Percentiles rank a stretch among this genome's conserved stretches.
These are phyloP conservation scores for Rhabdophis nuchalis DNA, from an alignment of 2,797 vertebrate species.

Conservation along the genomic window DNA sequence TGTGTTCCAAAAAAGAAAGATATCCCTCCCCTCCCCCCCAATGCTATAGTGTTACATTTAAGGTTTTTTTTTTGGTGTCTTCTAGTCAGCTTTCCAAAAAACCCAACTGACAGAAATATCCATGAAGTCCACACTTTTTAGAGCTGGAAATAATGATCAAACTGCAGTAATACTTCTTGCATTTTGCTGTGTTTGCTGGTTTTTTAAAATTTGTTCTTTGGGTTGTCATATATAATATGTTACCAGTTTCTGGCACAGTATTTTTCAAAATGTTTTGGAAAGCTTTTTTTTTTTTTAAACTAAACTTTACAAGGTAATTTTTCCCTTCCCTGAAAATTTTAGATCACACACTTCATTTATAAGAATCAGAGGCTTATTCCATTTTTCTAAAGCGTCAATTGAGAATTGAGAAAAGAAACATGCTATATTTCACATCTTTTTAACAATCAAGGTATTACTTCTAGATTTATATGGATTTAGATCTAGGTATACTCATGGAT, in stretches of 20 bases:
- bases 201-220: not conserved
- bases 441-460: not conserved
- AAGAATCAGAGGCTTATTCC: not conserved
- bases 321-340: not conserved
- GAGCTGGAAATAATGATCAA: not conserved
- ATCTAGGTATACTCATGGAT: not conserved
- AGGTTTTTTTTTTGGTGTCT: not conserved
- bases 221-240: not conserved
- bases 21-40: fast-evolving
- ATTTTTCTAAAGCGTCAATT: not conserved
- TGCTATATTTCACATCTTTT: not conserved
- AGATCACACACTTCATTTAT: not conserved
- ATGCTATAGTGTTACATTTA: not conserved
- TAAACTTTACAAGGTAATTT: not conserved
- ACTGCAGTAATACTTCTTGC: not conserved
- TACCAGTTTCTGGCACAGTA: not conserved
- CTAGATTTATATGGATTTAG: not conserved
- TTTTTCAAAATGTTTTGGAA: not conserved
- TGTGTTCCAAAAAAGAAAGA: not conserved
- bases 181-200: not conserved
- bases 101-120: not conserved
- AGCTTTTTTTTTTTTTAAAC: not conserved
- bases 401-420: not conserved
- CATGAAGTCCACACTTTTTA: not conserved
- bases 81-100: not conserved